Evolutionary conservation across 2,888 invertebrate genomes (phyloP).

Genomic region (Drosophila colorata): DNA sequence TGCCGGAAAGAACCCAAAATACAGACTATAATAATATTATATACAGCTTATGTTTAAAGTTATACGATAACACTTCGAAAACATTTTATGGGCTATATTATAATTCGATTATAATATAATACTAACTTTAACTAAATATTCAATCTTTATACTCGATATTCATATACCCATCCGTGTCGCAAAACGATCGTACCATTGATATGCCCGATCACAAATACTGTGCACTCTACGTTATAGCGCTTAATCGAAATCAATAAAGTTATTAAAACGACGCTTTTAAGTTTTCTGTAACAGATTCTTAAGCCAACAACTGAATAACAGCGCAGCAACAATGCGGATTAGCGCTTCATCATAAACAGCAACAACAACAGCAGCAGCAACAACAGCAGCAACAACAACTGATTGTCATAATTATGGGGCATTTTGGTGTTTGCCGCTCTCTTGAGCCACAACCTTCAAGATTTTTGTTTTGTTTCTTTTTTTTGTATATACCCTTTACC

Average conservation of each 20-base stretch:
- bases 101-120: too few species aligned
- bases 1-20: too few species aligned
- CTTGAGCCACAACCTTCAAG: constrained; percentile 33
- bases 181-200: constrained; percentile 2
- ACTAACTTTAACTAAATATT: too few species aligned
- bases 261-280: constrained; percentile 79
- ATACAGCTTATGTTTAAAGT: too few species aligned
- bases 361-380: constrained; percentile 32
- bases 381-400: constrained; percentile 37
- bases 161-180: too few species aligned
- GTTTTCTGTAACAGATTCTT: constrained; percentile 80
- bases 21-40: too few species aligned
- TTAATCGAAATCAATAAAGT: constrained; percentile 81
- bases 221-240: constrained; percentile 70
- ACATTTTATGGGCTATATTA: too few species aligned
- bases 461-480: background rate
- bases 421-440: constrained; percentile 77
- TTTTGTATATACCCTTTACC: constrained; percentile 10
- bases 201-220: constrained; percentile 10
- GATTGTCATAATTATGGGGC: constrained; percentile 79
- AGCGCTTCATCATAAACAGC: constrained; percentile 75
- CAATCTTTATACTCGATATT: too few species aligned
- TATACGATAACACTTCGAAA: too few species aligned
- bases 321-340: constrained; percentile 73
- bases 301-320: constrained; percentile 71